Base-by-base conservation (phyloP, 2,113 vertebrate genomes). In the Tapirus terrestris region DNA sequence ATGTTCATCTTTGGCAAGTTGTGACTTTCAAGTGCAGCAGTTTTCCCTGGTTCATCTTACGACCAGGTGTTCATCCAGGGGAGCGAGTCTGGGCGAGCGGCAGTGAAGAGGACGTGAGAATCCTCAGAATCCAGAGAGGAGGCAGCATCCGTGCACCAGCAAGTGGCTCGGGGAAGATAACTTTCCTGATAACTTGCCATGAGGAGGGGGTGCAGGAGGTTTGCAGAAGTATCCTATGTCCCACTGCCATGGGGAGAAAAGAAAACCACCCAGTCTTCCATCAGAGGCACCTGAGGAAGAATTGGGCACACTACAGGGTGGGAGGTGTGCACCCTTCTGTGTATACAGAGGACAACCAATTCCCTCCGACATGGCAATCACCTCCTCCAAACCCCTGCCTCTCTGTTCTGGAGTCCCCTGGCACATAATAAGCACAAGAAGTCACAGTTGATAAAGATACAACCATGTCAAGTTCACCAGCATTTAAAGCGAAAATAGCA, bases 131-230 rank as follows among this genome's bases (percentile, higher is more conserved):
- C 39, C 39, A 53, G 8, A 45, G 31, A 8, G 63, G n/a, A 33
- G 9, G 33, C 3, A 0, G 13, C 20, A 6, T 14, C 53, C 14
- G 31, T 1, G 10, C 1, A 9, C 14, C 6, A 0, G 0, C 51
- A 81, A 56, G 36, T 21, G 33, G 9, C 48, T 39, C 53, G 33
- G 53, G 9, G 33, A 60, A 13, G 17, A 0, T 9, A 3, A 2
- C 18, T 53, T 29, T 91, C 21, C 33, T 27, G 53, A 11, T 7
- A 51, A 10, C 1, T 23, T 7, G 5, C 33, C 23, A 0, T 14
- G 14, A 39, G 7, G 13, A 1, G 3, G 2, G 31, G 14, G 2
- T 10, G 13, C 27, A 60, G 27, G 10, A 33, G 56, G 36, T 14
- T 3, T 29, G 9, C 45, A 56, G 36, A 33, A 45, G 48, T 5